Conservation (phyloP, 2,888 invertebrate species). For the Hedya salicella region DNA sequence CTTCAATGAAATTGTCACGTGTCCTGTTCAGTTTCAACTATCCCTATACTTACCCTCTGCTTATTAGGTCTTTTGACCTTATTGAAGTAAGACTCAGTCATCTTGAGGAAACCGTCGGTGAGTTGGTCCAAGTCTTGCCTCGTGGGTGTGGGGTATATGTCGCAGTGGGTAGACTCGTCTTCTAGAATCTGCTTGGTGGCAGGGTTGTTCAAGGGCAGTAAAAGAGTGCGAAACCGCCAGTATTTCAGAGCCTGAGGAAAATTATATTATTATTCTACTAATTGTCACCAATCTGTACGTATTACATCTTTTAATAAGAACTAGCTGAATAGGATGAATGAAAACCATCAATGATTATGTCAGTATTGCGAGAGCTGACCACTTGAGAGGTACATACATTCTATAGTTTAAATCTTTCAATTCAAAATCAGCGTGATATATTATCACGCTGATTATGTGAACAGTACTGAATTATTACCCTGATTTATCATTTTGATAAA, state of each 20-base stretch:
- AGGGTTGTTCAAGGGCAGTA: conserved; percentile 92
- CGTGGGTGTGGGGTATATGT: conserved; percentile 91
- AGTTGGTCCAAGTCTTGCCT: conserved; percentile 87
- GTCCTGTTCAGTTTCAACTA: neutral
- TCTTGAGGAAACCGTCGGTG: conserved; percentile 90
- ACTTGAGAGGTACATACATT: too few species aligned
- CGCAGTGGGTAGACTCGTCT: conserved; percentile 89
- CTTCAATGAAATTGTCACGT: too few species aligned
- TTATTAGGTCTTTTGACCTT: conserved; percentile 93
- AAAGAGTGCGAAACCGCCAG: conserved; percentile 95
- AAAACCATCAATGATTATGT: too few species aligned
- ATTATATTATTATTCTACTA: neutral
- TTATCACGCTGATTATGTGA: too few species aligned
- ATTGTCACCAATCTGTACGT: too few species aligned
- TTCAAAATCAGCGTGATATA: too few species aligned
- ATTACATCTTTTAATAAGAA: too few species aligned
- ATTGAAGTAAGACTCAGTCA: conserved; percentile 94
- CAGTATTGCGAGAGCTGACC: too few species aligned
- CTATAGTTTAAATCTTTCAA: too few species aligned
- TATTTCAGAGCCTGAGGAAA: conserved; percentile 90
- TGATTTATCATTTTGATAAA: too few species aligned
- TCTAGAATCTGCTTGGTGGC: conserved; percentile 92
- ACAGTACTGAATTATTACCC: too few species aligned
- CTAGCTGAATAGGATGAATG: too few species aligned
- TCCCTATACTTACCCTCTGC: conserved; percentile 89